Percentiles rank a stretch among this genome's conserved stretches.
phyloP scores from a whole-genome alignment of 2,113 vertebrate genomes.

The Salvator merianae region DNA sequence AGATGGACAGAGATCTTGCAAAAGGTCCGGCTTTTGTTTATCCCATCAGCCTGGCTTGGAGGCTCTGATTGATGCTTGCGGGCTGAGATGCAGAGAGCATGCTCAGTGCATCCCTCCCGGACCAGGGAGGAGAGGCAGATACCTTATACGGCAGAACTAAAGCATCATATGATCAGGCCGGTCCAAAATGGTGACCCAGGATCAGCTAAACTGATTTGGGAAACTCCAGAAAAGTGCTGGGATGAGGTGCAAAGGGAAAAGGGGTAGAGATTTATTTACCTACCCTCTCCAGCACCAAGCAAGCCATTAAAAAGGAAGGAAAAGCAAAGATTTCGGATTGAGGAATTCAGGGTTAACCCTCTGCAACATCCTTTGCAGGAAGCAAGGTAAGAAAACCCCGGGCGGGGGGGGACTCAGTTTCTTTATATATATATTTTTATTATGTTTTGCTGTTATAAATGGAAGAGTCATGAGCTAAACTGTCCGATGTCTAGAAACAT shows the following conservation, averaged over 20 bases:
- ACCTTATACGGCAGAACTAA: constrained; percentile 56
- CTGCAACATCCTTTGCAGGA: background rate
- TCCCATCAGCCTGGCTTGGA: background rate
- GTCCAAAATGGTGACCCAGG: constrained; percentile 12
- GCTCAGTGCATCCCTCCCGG: constrained; percentile 35
- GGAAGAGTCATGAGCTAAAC: background rate
- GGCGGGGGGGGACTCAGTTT: too few relatives aligned
- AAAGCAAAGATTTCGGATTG: background rate
- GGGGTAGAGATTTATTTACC: background rate
- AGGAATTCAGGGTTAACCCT: background rate
- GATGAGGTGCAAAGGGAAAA: background rate
- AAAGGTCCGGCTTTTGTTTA: background rate
- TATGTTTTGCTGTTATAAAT: too few relatives aligned
- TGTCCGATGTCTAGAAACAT: background rate
- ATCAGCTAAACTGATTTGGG: background rate
- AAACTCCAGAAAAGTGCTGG: too few relatives aligned
- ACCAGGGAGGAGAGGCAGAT: constrained; percentile 60
- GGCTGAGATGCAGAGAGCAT: constrained; percentile 50
- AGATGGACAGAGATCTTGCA: too few relatives aligned
- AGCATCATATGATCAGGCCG: constrained; percentile 64
- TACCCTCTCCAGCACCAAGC: too few relatives aligned
- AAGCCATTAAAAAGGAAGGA: background rate
- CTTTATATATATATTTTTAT: too few relatives aligned
- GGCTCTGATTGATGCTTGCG: background rate
- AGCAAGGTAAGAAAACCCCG: constrained; percentile 26